A percentile compares a stretch with the other conserved stretches of the same genome.
Evolutionary conservation across 2,797 vertebrate genomes (phyloP).

Genomic region (Galaxias olidus): DNA sequence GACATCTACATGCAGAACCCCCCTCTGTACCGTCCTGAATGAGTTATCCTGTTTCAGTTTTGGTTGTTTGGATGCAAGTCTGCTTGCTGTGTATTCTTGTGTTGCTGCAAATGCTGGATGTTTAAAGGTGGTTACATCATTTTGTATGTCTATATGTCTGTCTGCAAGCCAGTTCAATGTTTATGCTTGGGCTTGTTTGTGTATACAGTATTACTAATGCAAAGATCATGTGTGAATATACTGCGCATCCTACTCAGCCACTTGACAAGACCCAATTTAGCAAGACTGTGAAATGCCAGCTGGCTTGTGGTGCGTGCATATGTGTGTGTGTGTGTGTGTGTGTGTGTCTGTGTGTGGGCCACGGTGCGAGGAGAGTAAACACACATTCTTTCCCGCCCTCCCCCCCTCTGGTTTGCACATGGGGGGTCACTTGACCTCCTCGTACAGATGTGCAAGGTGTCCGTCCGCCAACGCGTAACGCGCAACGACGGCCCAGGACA

Average conservation of each 20-base stretch:
- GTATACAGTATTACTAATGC: too few species aligned
- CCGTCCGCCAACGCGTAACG: conserved; percentile 14
- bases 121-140: too few species aligned
- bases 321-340: conserved; percentile 22
- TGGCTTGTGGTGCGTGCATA: neutral
- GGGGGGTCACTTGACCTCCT: conserved; percentile 49
- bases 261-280: neutral
- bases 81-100: too few species aligned
- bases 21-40: too few species aligned
- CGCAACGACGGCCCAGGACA: conserved; percentile 49
- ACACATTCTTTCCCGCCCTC: conserved; percentile 48
- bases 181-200: too few species aligned
- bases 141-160: too few species aligned
- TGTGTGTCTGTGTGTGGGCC: conserved; percentile 25
- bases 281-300: neutral
- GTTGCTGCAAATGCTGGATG: too few species aligned
- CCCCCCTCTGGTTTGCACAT: conserved; percentile 33
- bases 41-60: too few species aligned
- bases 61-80: too few species aligned
- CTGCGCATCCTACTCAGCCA: too few species aligned
- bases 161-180: too few species aligned
- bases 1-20: neutral
- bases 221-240: too few species aligned
- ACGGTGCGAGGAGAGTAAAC: conserved; percentile 33
- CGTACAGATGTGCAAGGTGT: conserved; percentile 81